phyloP scores from a whole-genome alignment of 30 jellyfish, hydroid and myxozoan species.

The Mastigias papua region DNA sequence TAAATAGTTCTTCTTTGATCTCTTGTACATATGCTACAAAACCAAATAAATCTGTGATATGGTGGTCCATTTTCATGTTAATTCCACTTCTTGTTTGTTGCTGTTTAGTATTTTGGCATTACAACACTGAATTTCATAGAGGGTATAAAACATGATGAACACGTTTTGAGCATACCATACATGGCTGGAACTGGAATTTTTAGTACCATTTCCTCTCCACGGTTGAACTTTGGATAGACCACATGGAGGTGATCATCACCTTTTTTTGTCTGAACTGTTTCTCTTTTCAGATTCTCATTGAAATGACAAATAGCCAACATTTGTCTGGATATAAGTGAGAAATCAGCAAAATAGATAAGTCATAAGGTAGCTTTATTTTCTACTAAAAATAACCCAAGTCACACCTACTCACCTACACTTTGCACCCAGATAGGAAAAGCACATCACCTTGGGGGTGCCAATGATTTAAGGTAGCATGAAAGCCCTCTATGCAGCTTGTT shows the following conservation, averaged over 20 bases:
- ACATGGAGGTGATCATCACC: slow-evolving; percentile 21
- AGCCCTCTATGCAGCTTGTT: slow-evolving; percentile 45
- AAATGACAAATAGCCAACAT: slow-evolving; percentile 46
- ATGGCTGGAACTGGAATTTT: slow-evolving; percentile 27
- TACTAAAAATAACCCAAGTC: neutral
- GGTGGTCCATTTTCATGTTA: neutral
- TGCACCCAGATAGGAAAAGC: slow-evolving; percentile 30
- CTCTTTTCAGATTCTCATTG: slow-evolving; percentile 27
- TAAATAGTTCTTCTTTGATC: neutral
- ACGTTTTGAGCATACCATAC: too few species aligned
- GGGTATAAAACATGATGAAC: too few species aligned
- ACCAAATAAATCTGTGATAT: neutral
- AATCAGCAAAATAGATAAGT: neutral
- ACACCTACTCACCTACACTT: slow-evolving; percentile 20
- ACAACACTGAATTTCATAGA: too few species aligned
- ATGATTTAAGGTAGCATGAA: slow-evolving; percentile 56
- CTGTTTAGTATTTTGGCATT: neutral
- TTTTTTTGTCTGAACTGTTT: neutral
- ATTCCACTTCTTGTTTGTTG: neutral
- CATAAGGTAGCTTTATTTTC: neutral
- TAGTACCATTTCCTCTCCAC: slow-evolving; percentile 33
- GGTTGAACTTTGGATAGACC: slow-evolving; percentile 34
- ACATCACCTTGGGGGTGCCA: slow-evolving; percentile 57
- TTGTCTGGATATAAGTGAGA: neutral
- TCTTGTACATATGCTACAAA: too few species aligned